Percentiles rank a stretch among this genome's conserved stretches.
phyloP scores from a whole-genome alignment of 92 coral and sea anemone species.

The Phenganax stokvisi region DNA sequence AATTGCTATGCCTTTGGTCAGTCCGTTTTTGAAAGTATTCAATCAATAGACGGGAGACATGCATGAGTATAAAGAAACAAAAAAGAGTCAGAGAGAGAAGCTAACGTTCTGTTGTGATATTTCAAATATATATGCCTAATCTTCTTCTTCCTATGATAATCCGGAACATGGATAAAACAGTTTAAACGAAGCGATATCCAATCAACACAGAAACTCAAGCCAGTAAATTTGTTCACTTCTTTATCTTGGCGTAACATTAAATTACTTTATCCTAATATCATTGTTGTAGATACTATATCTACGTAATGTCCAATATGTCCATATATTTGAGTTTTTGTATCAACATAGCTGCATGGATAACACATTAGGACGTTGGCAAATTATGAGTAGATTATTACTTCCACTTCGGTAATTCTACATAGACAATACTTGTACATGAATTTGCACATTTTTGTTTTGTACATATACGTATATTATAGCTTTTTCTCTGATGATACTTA shows the following conservation, averaged over 20 bases:
- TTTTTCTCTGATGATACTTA: too few species aligned
- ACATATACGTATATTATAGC: too few species aligned
- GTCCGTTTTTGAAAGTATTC: not conserved
- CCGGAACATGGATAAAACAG: not conserved
- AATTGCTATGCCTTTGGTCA: not conserved
- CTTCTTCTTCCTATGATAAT: too few species aligned
- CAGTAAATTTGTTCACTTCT: constrained; percentile 12
- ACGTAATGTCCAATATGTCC: not conserved
- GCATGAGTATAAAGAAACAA: not conserved
- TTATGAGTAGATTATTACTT: not conserved
- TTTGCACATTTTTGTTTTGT: not conserved
- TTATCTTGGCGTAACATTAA: constrained; percentile 8
- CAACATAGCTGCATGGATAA: not conserved
- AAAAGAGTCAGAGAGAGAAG: not conserved
- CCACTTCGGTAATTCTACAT: not conserved
- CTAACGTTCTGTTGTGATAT: not conserved
- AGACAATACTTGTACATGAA: not conserved
- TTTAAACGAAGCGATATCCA: not conserved
- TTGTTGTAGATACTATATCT: constrained; percentile 18
- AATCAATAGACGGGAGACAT: not conserved
- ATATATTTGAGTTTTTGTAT: not conserved
- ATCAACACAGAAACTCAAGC: not conserved
- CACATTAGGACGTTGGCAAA: not conserved
- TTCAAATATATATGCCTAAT: not conserved
- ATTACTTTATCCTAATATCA: constrained; percentile 26